These are phyloP conservation scores for Notolabrus celidotus DNA, from an alignment of 2,797 vertebrate species.

Conservation along the genomic window DNA sequence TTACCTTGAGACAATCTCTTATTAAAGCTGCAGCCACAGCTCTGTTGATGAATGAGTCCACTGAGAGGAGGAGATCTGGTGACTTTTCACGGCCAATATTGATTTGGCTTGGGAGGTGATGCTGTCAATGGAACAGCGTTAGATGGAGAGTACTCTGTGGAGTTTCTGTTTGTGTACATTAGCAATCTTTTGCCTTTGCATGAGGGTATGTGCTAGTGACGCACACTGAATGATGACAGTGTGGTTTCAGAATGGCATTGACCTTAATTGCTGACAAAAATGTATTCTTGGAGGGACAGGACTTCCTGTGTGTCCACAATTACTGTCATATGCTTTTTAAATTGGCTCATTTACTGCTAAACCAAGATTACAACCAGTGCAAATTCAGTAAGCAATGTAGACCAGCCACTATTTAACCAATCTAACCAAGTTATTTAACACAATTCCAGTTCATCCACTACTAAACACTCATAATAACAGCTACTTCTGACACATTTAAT, in stretches of 20 bases:
- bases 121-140: conserved; percentile 58
- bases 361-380: neutral
- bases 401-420: too few relatives aligned
- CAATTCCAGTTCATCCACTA: too few relatives aligned
- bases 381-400: neutral
- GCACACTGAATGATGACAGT: neutral
- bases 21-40: conserved; percentile 55
- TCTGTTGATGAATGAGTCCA: conserved; percentile 64
- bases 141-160: conserved; percentile 30
- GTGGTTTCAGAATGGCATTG: neutral
- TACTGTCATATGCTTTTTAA: neutral
- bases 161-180: neutral
- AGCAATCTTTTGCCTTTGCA: conserved; percentile 3
- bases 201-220: conserved; percentile 1
- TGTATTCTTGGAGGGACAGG: neutral
- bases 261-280: neutral
- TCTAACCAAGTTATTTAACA: too few relatives aligned
- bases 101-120: conserved; percentile 62
- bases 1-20: conserved; percentile 72
- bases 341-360: neutral
- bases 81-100: conserved; percentile 70
- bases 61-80: conserved; percentile 67
- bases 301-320: neutral
- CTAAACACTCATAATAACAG: too few relatives aligned
- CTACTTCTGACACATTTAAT: too few relatives aligned